Conservation (phyloP, 2,113 vertebrate genomes). For the Camelus dromedarius region DNA sequence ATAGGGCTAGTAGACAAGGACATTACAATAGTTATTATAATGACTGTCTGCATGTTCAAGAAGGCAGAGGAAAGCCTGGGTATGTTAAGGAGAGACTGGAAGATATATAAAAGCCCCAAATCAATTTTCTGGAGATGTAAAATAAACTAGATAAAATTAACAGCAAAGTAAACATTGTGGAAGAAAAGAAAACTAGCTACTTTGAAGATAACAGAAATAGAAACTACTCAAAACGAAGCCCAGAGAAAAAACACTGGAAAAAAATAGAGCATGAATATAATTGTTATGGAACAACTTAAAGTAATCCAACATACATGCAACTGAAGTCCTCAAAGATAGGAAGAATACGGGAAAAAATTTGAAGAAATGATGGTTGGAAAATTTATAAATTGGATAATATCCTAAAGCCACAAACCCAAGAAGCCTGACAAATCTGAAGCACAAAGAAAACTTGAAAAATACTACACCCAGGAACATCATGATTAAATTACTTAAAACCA, state of each 20-base stretch:
- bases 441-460: conserved; percentile 29
- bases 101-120: neutral
- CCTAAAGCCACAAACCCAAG: neutral
- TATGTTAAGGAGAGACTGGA: neutral
- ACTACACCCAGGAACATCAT: neutral
- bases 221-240: conserved; percentile 39
- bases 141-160: neutral
- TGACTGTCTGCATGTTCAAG: neutral
- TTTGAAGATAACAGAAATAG: conserved; percentile 10
- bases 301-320: neutral
- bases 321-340: neutral
- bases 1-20: neutral
- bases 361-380: neutral
- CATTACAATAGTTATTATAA: neutral
- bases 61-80: neutral
- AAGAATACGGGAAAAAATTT: neutral
- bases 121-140: conserved; percentile 25
- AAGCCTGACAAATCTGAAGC: neutral
- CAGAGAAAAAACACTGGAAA: neutral
- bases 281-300: neutral
- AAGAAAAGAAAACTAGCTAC: conserved; percentile 17
- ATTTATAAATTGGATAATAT: neutral
- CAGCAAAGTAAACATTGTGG: neutral
- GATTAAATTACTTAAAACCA: conserved; percentile 42
- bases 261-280: neutral